Evolutionary conservation across 2,113 vertebrate genomes (phyloP), one percentile per base, ranked within the genome.

Genomic region (Cryptoleucopteryx plumbea): DNA sequence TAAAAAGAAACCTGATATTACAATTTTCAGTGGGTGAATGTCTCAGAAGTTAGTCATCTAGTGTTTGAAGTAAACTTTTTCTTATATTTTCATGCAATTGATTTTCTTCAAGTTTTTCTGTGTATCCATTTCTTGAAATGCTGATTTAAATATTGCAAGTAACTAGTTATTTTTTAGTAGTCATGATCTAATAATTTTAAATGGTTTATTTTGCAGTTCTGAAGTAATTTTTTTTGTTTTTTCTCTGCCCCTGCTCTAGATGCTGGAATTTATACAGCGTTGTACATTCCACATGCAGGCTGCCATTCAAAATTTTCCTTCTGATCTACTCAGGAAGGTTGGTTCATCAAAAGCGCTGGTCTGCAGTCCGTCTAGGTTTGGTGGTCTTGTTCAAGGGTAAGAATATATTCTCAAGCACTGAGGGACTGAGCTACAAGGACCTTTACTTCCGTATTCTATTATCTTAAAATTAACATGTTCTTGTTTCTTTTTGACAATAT

Each of bases 221-320:
- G 34, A 87, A 52, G 10, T 43, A 5, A 1, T 40, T 6, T 52
- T 50, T 7, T 36, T 47, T 7, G 2, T 20, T 58, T 42, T 13
- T 4, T 32, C 9, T 36, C 11, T 12, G 14, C 2, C 12, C 40
- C 8, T 42, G 36, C 40, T 94, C 27, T 90, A 99, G 99, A 98
- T 99, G 97, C 88, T 98, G 52, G 97, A 98, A 29, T 99, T 99
- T 43, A 98, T 99, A 79, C 97, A 98, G 91, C 98, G 98, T 34
- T 99, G 99, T 19, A 90, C 96, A 1, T 91, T 86, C 6, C 98
- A 98, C 86, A 99, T 99, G 98, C 98, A 98, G 65, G 98, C 98
- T 77, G 71, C 98, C 21, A 31, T 98, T 40, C 98, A 98, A 65
- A 96, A 93, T 25, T 97, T 96, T 21, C 97, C 98, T 40, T 88